Conservation (phyloP, 2,113 vertebrate genomes). For the Aspiorhynchus laticeps region DNA sequence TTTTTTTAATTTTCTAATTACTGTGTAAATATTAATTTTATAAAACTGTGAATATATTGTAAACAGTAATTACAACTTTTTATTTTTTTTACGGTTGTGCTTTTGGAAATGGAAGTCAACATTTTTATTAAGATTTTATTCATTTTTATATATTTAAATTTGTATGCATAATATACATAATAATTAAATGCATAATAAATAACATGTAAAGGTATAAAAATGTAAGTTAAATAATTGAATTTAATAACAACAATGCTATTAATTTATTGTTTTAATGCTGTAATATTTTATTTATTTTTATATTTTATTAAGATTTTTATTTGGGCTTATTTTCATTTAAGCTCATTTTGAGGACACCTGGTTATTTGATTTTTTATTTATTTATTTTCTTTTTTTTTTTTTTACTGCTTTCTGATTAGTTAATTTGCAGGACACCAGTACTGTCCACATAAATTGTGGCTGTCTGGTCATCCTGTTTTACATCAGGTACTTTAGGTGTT, state of each 20-base stretch:
- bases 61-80: not conserved
- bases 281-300: too few species aligned
- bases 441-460: not conserved
- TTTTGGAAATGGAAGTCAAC: not conserved
- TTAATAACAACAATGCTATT: too few species aligned
- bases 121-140: too few species aligned
- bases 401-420: not conserved
- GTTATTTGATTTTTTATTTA: not conserved
- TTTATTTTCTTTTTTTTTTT: not conserved
- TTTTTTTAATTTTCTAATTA: not conserved
- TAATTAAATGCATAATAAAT: too few species aligned
- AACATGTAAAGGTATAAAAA: too few species aligned
- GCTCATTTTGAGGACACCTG: not conserved
- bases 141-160: too few species aligned
- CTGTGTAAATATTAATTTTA: not conserved
- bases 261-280: too few species aligned
- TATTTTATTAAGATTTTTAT: not conserved
- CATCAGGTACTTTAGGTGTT: not conserved
- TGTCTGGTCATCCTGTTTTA: not conserved
- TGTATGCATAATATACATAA: too few species aligned
- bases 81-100: not conserved
- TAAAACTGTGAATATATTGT: not conserved
- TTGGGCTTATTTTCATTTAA: not conserved
- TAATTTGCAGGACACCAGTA: not conserved
- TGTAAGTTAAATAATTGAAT: too few species aligned